A percentile compares a stretch with the other conserved stretches of the same genome.
Evolutionary conservation across 1,140 invertebrate genomes (phyloP).

Genomic region (Ostrea edulis): DNA sequence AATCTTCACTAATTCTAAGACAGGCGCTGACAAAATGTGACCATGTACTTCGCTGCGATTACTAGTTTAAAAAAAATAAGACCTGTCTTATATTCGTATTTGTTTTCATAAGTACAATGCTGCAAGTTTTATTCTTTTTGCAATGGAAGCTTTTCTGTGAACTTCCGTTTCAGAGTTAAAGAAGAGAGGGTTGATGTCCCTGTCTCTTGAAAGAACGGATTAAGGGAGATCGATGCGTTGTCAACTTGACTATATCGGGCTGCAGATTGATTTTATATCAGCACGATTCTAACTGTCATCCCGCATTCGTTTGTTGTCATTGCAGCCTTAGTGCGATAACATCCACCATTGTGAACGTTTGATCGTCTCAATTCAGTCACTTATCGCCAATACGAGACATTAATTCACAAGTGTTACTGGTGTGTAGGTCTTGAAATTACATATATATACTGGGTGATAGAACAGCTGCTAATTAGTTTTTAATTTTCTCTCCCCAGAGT

Average conservation of each 20-base stretch:
- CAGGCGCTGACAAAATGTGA: no score
- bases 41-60: no score
- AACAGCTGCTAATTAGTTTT: not conserved
- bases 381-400: not conserved
- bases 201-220: slow-evolving; percentile 5
- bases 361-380: not conserved
- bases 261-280: slow-evolving; percentile 27
- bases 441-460: not conserved
- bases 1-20: no score
- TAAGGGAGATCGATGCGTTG: slow-evolving; percentile 33
- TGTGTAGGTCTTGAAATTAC: not conserved
- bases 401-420: not conserved
- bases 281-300: slow-evolving; percentile 36
- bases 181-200: not conserved
- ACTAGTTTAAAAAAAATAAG: no score
- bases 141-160: not conserved
- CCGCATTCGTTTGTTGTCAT: not conserved
- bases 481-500: no score
- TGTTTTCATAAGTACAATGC: not conserved
- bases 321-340: not conserved
- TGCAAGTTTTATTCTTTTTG: not conserved
- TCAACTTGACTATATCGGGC: not conserved
- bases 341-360: not conserved
- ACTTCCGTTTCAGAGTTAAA: not conserved
- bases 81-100: not conserved